Conservation (phyloP, 2,888 invertebrate genomes). For the Branchipolynoe longqiensis region DNA sequence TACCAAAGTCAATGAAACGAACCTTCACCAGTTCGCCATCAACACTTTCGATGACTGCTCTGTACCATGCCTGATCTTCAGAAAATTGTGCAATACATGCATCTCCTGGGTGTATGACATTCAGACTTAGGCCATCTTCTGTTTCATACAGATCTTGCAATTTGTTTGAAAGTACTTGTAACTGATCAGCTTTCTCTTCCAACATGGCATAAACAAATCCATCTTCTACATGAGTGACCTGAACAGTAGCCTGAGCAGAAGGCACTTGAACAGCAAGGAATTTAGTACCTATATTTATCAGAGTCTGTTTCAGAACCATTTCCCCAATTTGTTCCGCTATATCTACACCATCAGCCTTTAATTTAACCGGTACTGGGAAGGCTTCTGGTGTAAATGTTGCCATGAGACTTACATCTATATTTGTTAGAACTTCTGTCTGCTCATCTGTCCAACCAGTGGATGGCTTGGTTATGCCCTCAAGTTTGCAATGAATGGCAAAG, state of each 20-base stretch:
- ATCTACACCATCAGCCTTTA: background rate
- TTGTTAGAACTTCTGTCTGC: slow-evolving; percentile 11
- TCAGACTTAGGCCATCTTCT: no score
- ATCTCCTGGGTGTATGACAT: no score
- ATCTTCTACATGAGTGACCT: slow-evolving; percentile 2
- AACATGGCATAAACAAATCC: background rate
- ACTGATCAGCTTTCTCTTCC: no score
- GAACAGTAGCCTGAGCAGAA: background rate
- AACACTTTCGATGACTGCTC: no score
- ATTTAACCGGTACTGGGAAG: background rate
- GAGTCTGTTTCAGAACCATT: background rate
- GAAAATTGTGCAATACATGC: no score
- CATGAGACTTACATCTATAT: background rate
- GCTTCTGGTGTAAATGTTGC: background rate
- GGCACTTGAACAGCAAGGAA: background rate
- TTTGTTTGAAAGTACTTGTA: no score
- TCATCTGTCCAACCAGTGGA: slow-evolving; percentile 51
- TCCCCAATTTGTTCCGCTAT: background rate
- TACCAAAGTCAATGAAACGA: no score
- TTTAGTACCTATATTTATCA: background rate
- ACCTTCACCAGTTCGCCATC: no score
- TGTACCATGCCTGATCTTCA: no score
- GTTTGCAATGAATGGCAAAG: slow-evolving; percentile 73
- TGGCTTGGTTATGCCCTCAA: slow-evolving; percentile 57
- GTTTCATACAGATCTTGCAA: no score